These are phyloP conservation scores for Gobiocypris rarus DNA, from an alignment of 2,113 vertebrate genomes.

Conservation along the genomic window DNA sequence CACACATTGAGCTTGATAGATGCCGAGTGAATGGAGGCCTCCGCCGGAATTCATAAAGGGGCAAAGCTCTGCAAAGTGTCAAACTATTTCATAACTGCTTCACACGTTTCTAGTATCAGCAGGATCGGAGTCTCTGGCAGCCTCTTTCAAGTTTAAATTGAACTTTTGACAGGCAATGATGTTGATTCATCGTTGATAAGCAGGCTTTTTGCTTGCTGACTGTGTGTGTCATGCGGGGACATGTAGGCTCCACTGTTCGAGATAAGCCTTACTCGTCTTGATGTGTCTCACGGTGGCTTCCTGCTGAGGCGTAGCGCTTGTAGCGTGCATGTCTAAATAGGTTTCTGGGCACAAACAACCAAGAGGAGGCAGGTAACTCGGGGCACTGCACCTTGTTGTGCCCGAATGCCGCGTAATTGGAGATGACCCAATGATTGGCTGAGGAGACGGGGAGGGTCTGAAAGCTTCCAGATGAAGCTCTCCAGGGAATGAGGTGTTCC, in stretches of 20 bases:
- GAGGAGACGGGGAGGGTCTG: slow-evolving; percentile 32
- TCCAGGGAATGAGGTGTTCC: slow-evolving; percentile 50
- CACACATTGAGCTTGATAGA: slow-evolving; percentile 60
- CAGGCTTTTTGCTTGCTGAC: slow-evolving; percentile 58
- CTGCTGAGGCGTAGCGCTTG: slow-evolving; percentile 66
- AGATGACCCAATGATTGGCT: slow-evolving; percentile 43
- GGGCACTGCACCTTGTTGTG: slow-evolving; percentile 53
- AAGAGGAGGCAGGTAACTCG: slow-evolving; percentile 62
- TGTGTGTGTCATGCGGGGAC: slow-evolving; percentile 46
- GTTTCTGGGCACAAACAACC: slow-evolving; percentile 68
- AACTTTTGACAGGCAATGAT: slow-evolving; percentile 63
- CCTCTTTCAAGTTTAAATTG: slow-evolving; percentile 65
- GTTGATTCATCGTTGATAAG: slow-evolving; percentile 72
- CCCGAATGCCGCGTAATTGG: slow-evolving; percentile 43
- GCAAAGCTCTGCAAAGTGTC: slow-evolving; percentile 58
- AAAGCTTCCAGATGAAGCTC: slow-evolving; percentile 47
- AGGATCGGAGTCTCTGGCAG: slow-evolving; percentile 55
- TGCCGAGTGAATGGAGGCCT: slow-evolving; percentile 59
- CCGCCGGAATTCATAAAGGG: slow-evolving; percentile 53
- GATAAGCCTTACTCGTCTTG: slow-evolving; percentile 70
- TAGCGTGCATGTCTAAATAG: slow-evolving; percentile 70
- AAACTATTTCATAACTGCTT: slow-evolving; percentile 55
- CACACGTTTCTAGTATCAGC: slow-evolving; percentile 50
- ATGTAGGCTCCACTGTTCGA: slow-evolving; percentile 62
- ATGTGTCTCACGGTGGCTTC: slow-evolving; percentile 71